Base-by-base conservation (phyloP, 2,797 vertebrate species). In the Malurus leucopterus region DNA sequence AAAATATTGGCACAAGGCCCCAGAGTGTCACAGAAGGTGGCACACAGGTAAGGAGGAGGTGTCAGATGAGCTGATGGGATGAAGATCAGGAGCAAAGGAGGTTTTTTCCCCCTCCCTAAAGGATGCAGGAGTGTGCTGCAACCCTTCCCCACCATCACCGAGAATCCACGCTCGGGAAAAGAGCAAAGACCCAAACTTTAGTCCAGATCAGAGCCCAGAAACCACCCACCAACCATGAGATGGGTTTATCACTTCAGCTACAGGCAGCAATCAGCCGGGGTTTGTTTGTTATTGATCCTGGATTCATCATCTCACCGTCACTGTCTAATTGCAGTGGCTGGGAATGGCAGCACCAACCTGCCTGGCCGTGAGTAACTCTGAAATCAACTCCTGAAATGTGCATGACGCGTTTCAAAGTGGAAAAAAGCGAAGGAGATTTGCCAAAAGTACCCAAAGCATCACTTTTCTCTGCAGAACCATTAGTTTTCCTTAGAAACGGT, bases 291-390 rank as follows among this genome's bases (percentile, higher is more conserved):
- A 92, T 84, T 70, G 69, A 82, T 77, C 75, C 47, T 16, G 47
- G 41, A 73, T 77, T 63, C 73, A 55, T 54, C 43, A 6, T 75
- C 38, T 44, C 71, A 59, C 80, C 34, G 76, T 62, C 59, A 24
- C 6, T 68, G 72, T 61, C 84, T 74, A 87, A 68, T 78, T 91
- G 77, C 79, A 51, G 81, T 32, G 34, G 76, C 29, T 58, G 58
- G 49, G 91, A 94, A 95, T 46, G 82, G 50, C 29, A 91, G 43
- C 62, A 92, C 88, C 89, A 88, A 88, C 91, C 81, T 91, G 34
- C 55, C 72, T 63, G 30, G 24, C 8, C 40, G 84, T 76, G 49
- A 86, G 21, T 23, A 7, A 64, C 16, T n/a, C 36, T 36, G 36
- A 36, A 36, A 36, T 36, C 36, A 36, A 73, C 8, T 81, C 26